Evolutionary conservation across 2,797 vertebrate species (phyloP), one percentile per base, ranked within the genome.

Genomic region (Stomatorhinus walkeri): DNA sequence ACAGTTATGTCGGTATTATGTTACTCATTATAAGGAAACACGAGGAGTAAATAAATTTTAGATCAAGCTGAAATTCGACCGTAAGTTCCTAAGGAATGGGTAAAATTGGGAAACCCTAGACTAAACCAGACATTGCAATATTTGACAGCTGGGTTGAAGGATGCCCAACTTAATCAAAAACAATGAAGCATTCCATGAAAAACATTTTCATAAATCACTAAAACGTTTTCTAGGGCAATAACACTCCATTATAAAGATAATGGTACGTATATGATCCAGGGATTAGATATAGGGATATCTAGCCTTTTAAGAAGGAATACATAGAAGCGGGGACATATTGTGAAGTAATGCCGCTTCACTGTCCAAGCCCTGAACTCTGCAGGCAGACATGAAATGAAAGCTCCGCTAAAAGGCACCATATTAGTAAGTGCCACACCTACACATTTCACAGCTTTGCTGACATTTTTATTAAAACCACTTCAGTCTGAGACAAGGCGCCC

Each of bases 361-460:
- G 49, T 52, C 48, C 22, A 85, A 52, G 22, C 12, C 49, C 48
- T 85, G 48, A 85, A 16, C 22, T 85, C 12, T 54, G 49, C 61
- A 28, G 61, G 24, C 51, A 32, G 51, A 52, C 49, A 8, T 85
- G 84, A 85, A 54, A 51, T 85, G 49, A 32, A 54, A 85, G 84
- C 48, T 10, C 84, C 0, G 49, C 49, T 54, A 16, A 85, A 54
- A 85, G 48, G 5, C 24, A 32, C 22, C 49, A 32, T 32, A 36
- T 85, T 85, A 54, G 84, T 54, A 85, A 36, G 4, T 54, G 28
- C 84, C 48, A 85, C 84, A 54, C 84, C 46, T 85, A 85, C 84
- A 54, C 84, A 54, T 46, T 81, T 81, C n/a, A 19, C 8, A n/a
- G 8, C 76, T 43, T 46, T 8, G 76, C 76, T 81, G 40, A 81